A percentile compares a stretch with the other conserved stretches of the same genome.
phyloP scores from a whole-genome alignment of 2,797 vertebrate species.

The Craterocephalus amniculus region DNA sequence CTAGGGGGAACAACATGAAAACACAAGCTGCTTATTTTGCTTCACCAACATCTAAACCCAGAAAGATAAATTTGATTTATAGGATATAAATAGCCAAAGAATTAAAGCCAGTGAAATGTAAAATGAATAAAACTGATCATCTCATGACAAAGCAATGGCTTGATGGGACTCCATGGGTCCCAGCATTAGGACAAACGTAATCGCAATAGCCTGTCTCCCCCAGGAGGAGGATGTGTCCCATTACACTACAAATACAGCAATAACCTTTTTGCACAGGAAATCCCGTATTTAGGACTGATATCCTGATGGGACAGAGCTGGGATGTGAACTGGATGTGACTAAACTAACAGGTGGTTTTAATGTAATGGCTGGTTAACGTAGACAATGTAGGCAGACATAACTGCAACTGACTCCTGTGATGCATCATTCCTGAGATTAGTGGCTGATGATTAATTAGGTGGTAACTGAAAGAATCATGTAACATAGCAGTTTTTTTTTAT shows the following conservation, averaged over 20 bases:
- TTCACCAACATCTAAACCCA: background rate
- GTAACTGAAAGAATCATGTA: background rate
- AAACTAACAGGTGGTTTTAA: background rate
- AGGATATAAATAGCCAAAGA: too few species aligned
- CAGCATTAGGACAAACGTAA: background rate
- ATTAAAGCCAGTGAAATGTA: too few species aligned
- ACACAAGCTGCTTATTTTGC: background rate
- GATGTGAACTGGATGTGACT: background rate
- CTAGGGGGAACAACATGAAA: background rate
- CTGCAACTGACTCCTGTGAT: conserved; percentile 37
- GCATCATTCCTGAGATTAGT: conserved; percentile 31
- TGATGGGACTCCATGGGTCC: background rate
- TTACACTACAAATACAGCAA: background rate
- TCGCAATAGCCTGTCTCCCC: too few species aligned
- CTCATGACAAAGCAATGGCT: background rate
- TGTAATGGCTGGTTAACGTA: background rate
- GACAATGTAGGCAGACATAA: conserved; percentile 29
- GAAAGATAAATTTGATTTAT: background rate
- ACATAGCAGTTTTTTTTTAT: background rate
- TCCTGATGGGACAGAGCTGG: background rate
- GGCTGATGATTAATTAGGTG: conserved; percentile 29
- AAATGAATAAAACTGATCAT: background rate
- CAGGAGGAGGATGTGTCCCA: background rate
- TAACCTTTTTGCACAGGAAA: background rate
- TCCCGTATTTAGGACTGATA: background rate